Base-by-base conservation (phyloP, 1,140 invertebrate species). In the Macrotrachela quadricornifera region DNA sequence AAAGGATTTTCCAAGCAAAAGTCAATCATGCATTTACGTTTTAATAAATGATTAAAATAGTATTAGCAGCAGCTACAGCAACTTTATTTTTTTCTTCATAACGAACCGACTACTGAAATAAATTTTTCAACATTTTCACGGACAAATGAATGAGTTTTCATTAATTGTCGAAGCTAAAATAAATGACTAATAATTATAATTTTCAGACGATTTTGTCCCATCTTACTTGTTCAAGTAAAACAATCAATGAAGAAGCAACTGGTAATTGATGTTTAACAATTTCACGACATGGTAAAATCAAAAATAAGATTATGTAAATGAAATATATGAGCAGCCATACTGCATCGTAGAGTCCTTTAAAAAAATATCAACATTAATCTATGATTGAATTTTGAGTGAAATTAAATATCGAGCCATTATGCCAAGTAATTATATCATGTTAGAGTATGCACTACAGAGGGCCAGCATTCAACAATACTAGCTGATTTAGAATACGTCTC, bases 121-220 rank as follows among this genome's bases (percentile, higher is more conserved):
- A 14, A 21, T 65, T 71, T 63, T 1, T 76, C 68, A 0, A 72
- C 71, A 59, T 79, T 82, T 45, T 75, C 77, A 47, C 81, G 68
- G 0, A 87, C 76, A 61, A 82, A 84, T 1, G 83, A 78, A 64
- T 86, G 77, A 49, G 76, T 77, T 68, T 88, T 90, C 85, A 90
- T 88, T 15, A 82, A 62, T 37, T 86, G 67, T 36, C 85, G 75
- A 6, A 80, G 72, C 80, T 84, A 62, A 10, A 51, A 50, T 45
- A 16, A 41, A 15, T 48, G 39, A 30, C 36, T 17, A 40, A 18
- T 50, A 14, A 52, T 18, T 45, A 46, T 37, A 46, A 53, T 30
- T 41, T 50, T 11, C 39, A 18, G 14, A n/a, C 21, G 46, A 44
- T 47, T 4, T 8, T 8, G 8, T 4, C 8, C 2, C 49, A 40